Evolutionary conservation across 2,113 vertebrate genomes (phyloP), one percentile per base, ranked within the genome.

Genomic region (Melanocharis versteri): DNA sequence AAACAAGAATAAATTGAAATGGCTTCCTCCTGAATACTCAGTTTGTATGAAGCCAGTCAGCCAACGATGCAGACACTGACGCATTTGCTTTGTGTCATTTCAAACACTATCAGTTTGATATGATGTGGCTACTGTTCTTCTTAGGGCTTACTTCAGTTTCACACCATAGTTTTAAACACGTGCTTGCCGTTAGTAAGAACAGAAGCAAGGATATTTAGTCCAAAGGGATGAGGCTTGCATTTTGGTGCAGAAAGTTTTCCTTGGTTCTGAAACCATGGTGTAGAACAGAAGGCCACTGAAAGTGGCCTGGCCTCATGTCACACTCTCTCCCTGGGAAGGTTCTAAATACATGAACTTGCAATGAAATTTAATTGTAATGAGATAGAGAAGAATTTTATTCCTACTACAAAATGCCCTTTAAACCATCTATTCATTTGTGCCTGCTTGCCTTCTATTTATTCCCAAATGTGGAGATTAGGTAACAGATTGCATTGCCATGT

Each of bases 391-490:
- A 68, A 57, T 62, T 77, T 23, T 57, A 50, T 81, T 66, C 15
- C 44, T 81, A n/a, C 24, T 69, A 69, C 53, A 47, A 60, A 87
- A 72, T 84, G 48, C 15, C 31, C 35, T 82, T 87, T 48, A 68
- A 87, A 24, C 17, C 21, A 62, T n/a, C 22, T 42, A 37, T 80
- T 68, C 51, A 23, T 76, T 37, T 58, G 8, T 44, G 19, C 26
- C 30, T 86, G n/a, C 33, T 80, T 83, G 33, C 30, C 30, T 93
- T 80, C 54, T 60, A 27, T 72, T 92, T 94, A 64, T 91, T 93
- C 44, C 33, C 48, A 75, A 51, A 56, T 2, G 4, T 56, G 39
- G 42, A 80, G 60, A 75, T 84, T 76, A 72, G 44, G 45, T 80
- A 93, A 88, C 57, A 83, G 70, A 93, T 83, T 7, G 4, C 35